A percentile compares a stretch with the other conserved stretches of the same genome.
These are phyloP conservation scores for Troilus luridus DNA, from an alignment of 2,888 invertebrate species.

Conservation along the genomic window DNA sequence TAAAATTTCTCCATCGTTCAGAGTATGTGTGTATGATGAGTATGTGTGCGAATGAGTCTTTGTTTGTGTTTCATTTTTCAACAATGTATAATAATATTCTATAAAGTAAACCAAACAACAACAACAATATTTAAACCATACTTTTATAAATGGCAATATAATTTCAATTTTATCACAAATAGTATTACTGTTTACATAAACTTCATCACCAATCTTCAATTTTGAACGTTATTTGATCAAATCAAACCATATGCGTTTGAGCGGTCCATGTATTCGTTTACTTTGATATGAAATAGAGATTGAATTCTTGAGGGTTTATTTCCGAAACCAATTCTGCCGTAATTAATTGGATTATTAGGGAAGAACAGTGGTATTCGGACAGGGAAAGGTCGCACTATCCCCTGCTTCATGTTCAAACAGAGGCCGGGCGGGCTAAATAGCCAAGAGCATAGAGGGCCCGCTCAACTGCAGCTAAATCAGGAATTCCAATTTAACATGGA, in stretches of 20 bases:
- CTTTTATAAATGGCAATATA: too few relatives aligned
- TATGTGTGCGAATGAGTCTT: too few relatives aligned
- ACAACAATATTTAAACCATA: too few relatives aligned
- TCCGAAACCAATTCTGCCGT: neutral
- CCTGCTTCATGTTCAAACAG: neutral
- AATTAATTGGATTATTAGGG: neutral
- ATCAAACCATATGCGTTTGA: neutral
- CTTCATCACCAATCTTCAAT: too few relatives aligned
- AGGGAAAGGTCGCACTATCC: neutral
- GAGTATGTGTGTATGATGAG: too few relatives aligned
- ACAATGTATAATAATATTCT: too few relatives aligned
- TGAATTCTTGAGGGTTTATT: neutral
- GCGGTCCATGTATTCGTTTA: neutral
- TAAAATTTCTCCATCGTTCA: too few relatives aligned
- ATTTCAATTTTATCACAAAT: too few relatives aligned
- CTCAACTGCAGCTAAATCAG: conserved; percentile 20
- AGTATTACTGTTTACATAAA: too few relatives aligned
- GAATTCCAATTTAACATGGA: neutral
- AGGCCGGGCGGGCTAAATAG: neutral
- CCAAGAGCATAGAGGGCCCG: neutral
- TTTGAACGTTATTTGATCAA: neutral
- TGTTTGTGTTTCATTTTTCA: too few relatives aligned
- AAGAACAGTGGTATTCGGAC: neutral
- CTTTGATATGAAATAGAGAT: neutral
- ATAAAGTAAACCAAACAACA: too few relatives aligned